Evolutionary conservation across 1,140 invertebrate species (phyloP), one percentile per base, ranked within the genome.

Genomic region (Kradibia gibbosae): DNA sequence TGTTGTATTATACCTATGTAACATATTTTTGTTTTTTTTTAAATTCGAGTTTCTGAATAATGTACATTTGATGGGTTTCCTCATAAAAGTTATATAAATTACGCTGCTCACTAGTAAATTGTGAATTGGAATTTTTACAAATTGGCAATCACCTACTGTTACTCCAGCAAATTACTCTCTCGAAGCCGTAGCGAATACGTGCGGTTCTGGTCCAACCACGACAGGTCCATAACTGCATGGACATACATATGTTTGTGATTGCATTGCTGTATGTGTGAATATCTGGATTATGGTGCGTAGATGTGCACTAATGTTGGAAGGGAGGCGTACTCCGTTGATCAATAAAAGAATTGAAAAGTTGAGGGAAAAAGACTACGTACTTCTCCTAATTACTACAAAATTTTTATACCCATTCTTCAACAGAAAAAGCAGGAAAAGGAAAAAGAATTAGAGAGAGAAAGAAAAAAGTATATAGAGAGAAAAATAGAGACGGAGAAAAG

Each of bases 71-170:
- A 81, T 75, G 79, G 22, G 70, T 53, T 31, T 39, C 20, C 36
- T 39, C 53, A 20, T 22, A 34, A 50, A 70, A 50, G 77, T 48
- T 71, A 71, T 67, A 70, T 48, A 84, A 85, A 67, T 42, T 78
- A 39, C 70, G 78, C 67, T 31, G 65, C 25, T 20, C 60, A 36
- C 31, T 36, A 53, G 48, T 82, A 74, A 84, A 80, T 84, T 84
- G 48, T 75, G 77, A 83, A 83, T 75, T 76, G 82, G 85, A 86
- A 87, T 88, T 88, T 88, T 87, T 87, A 87, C 85, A 88, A 88
- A 88, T 88, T 88, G 88, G 82, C 88, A 88, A 87, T 87, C 83
- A 87, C 85, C 83, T 85, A 86, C 85, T 86, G 85, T 83, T 85
- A 85, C 73, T 20, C 75, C 79, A 82, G 84, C 83, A 86, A 85